phyloP scores from a whole-genome alignment of 2,888 invertebrate species.

The Andrena haemorrhoa region DNA sequence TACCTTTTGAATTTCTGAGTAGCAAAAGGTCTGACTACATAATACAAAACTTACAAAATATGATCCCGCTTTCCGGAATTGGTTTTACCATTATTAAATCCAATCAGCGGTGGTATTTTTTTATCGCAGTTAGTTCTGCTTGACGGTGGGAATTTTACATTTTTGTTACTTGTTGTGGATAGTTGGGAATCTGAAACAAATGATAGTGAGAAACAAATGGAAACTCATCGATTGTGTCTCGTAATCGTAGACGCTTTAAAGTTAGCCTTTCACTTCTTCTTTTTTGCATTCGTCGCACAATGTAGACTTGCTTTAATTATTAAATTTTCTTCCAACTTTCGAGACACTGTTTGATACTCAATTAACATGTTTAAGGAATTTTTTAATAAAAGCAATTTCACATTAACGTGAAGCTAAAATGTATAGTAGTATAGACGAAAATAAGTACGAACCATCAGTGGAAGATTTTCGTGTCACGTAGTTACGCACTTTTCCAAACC shows the following conservation, averaged over 20 bases:
- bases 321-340: background rate
- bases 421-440: background rate
- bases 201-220: background rate
- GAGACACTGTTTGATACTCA: background rate
- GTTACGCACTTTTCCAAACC: constrained; percentile 74
- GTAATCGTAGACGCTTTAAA: background rate
- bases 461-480: constrained; percentile 72
- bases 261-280: background rate
- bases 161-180: constrained; percentile 60
- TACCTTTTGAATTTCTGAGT: background rate
- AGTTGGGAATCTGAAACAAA: constrained; percentile 68
- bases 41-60: constrained; percentile 15
- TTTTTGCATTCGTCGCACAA: no score
- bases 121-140: constrained; percentile 41
- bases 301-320: no score
- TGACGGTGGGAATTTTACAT: constrained; percentile 53
- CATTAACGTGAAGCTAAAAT: background rate
- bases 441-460: constrained; percentile 63
- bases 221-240: background rate
- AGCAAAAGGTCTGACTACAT: background rate
- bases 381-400: no score
- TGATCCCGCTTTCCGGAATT: constrained; percentile 8
- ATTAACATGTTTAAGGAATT: background rate
- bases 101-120: constrained; percentile 31
- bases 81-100: constrained; percentile 17